Evolutionary conservation across 1,140 invertebrate genomes (phyloP), one percentile per base, ranked within the genome.

Genomic region (Cecropterus lyciades): DNA sequence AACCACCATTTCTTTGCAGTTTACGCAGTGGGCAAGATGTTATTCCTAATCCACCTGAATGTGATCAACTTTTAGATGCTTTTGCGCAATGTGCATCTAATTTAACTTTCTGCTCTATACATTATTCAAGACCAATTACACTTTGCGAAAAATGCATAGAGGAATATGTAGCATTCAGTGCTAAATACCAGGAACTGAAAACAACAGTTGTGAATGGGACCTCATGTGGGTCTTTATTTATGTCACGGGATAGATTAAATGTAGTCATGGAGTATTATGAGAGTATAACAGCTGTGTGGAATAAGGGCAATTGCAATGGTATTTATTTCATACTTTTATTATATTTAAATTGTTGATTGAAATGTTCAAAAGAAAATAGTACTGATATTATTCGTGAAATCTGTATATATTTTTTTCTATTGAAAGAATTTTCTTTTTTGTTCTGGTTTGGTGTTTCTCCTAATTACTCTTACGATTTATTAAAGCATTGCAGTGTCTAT

Each of bases 261-360:
- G 93, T 92, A 48, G 79, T 94, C 16, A 72, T 93, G 73, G 85
- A 90, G 27, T 85, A 92, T 65, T 92, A 93, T 85, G 70, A 86
- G n/a, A 91, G 89, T 72, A 90, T 88, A 69, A 72, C 87, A 37
- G 72, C 84, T 68, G 70, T 94, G 46, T 94, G 94, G 94, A 77
- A 87, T 60, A 91, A 87, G 80, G 93, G 92, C 46, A 93, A 93
- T 75, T 94, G 94, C 80, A 86, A 93, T 82, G 90, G 94, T 94
- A 84, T 72, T 80, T 91, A 1, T 11, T 37, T 11, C 0, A 37
- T 37, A 11, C 7, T 30, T 30, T 24, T 24, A 24, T 24, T 3
- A 24, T 24, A 3, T 24, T 24, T 24, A 24, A 24, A 24, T 24
- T 24, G 20, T 24, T n/a, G n/a, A n/a, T n/a, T n/a, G n/a, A n/a